Base-by-base conservation (phyloP, 2,113 vertebrate species). In the Perca schrenkii region DNA sequence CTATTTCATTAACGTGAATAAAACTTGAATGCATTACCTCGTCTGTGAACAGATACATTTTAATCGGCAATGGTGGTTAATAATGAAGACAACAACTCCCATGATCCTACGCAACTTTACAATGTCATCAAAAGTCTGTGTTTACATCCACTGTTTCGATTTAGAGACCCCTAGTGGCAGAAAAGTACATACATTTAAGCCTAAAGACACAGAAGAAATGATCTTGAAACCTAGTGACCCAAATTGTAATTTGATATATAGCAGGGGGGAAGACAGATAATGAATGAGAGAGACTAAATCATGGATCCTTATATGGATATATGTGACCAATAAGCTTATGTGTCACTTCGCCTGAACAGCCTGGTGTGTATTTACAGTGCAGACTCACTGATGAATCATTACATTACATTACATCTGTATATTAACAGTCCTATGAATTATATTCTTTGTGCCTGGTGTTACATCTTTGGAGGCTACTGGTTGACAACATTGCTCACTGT, bases 191-290 rank as follows among this genome's bases (percentile, higher is more conserved):
- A 40, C 6, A 6, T 36, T 36, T 40, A 40, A 11, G 56, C 57
- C 31, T 47, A 6, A 64, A 78, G 62, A 79, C 49, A 58, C 3
- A 61, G 17, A 62, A 1, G 19, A 68, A 4, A 46, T 15, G 6
- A 70, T 60, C 22, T 56, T 40, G 6, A 76, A 58, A 74, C 73
- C 28, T 14, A 63, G 8, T 16, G 65, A 67, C 56, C 82, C 43
- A 21, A 61, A 43, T 43, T 54, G 6, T 79, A 76, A 46, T 63
- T 64, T 79, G 13, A 70, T 43, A 67, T 43, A 56, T 19, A 57
- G 28, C 31, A 14, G 1, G 3, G 3, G 53, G 49, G 54, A 31
- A 78, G 52, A 75, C 61, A 68, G 67, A 79, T 46, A 66, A 28
- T 62, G 17, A 72, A 61, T 36, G 28, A 65, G 11, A 65, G 21